Base-by-base conservation (phyloP, 1,140 invertebrate genomes). In the Dendrolimus kikuchii region DNA sequence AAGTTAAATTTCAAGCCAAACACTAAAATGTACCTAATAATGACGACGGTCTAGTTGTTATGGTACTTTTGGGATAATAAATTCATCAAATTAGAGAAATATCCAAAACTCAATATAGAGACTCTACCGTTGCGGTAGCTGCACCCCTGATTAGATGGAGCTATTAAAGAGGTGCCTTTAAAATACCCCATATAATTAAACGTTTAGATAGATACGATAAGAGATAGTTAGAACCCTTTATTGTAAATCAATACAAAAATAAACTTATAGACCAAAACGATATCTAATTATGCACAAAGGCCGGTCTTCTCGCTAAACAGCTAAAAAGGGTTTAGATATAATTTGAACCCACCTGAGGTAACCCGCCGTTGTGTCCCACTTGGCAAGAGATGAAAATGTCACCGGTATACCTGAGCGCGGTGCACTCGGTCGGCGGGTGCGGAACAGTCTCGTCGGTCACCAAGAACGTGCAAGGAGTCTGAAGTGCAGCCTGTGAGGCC, bases 361-460 rank as follows among this genome's bases (percentile, higher is more conserved):
- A 45, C 41, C 83, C 83, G 5, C 83, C 83, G 49, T 81, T 68
- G 42, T 86, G 74, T 3, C 81, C 79, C 46, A 71, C 68, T 7
- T 70, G 59, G 45, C 83, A 86, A 0, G 55, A 68, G 4, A 84
- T 64, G 1, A 64, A 68, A 50, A 86, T 78, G n/a, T 80, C 79
- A 2, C 61, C 52, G 0, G 40, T 7, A 38, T 56, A 62, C 45
- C 68, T 73, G 7, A 60, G 54, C 5, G 80, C 81, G 4, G 51
- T 36, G 56, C 83, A 86, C 43, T 70, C 53, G 3, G 63, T 53
- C 0, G 81, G 83, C 23, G 83, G 68, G 7, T 66, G 74, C 5
- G 83, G 83, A 5, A 53, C 59, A 0, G 81, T 86, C 43, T 82
- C 73, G 55, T 81, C 73, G 2, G 77, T 84, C 10, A 86, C 67